phyloP scores from a whole-genome alignment of 2,113 vertebrate species.

The Ophthalmolycus amberensis region DNA sequence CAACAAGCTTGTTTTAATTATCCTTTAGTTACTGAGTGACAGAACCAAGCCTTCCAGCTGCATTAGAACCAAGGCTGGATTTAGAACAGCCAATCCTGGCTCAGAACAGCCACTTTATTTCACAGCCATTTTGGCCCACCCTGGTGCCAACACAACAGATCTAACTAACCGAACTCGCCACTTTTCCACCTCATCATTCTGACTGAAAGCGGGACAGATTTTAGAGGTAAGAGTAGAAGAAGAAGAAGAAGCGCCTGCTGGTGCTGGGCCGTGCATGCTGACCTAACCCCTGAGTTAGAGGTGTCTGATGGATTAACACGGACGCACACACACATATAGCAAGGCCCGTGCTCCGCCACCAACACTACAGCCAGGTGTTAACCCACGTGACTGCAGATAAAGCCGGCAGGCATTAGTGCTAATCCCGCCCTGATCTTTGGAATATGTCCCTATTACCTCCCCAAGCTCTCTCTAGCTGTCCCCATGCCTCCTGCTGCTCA shows the following conservation, averaged over 20 bases:
- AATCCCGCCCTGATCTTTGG: slow-evolving; percentile 85
- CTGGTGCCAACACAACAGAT: slow-evolving; percentile 38
- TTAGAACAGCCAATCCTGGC: slow-evolving; percentile 70
- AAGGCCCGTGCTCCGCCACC: slow-evolving; percentile 61
- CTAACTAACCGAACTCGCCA: slow-evolving; percentile 11
- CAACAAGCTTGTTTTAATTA: slow-evolving; percentile 70
- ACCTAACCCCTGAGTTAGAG: slow-evolving; percentile 64
- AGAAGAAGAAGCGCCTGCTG: slow-evolving; percentile 26
- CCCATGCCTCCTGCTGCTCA: slow-evolving; percentile 69
- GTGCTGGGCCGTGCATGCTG: slow-evolving; percentile 40
- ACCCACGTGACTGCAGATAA: slow-evolving; percentile 84
- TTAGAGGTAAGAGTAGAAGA: slow-evolving; percentile 14
- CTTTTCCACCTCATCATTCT: slow-evolving; percentile 39
- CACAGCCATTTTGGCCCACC: slow-evolving; percentile 44
- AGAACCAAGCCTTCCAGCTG: slow-evolving; percentile 65
- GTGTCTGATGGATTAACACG: slow-evolving; percentile 75
- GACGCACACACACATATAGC: slow-evolving; percentile 54
- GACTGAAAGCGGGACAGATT: slow-evolving; percentile 16
- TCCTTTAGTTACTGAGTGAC: slow-evolving; percentile 56
- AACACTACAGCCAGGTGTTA: slow-evolving; percentile 81
- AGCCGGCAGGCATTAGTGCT: slow-evolving; percentile 83
- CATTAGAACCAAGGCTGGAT: slow-evolving; percentile 66
- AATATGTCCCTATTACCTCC: slow-evolving; percentile 81
- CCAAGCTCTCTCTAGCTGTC: slow-evolving; percentile 73
- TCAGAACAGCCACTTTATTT: slow-evolving; percentile 69